These are phyloP conservation scores for Piaya cayana DNA, from an alignment of 2,113 vertebrate genomes.

Conservation along the genomic window DNA sequence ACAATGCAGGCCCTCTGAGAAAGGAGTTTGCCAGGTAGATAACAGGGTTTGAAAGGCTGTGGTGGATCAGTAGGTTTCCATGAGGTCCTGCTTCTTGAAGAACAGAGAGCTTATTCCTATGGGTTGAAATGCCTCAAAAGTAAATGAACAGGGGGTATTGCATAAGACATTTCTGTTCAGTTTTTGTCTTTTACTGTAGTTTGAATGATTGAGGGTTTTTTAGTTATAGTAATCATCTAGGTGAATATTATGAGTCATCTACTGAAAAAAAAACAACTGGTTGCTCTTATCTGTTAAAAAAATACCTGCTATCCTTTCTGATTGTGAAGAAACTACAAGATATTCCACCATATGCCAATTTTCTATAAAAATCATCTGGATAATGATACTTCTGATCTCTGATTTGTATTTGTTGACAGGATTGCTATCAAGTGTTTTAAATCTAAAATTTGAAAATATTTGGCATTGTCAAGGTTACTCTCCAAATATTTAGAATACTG, in stretches of 20 bases:
- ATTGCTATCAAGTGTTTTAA: conserved; percentile 20
- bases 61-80: neutral
- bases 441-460: neutral
- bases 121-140: neutral
- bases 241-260: neutral
- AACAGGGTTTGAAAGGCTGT: neutral
- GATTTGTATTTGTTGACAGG: neutral
- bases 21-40: neutral
- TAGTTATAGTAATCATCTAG: neutral
- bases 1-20: neutral
- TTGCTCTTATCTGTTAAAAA: neutral
- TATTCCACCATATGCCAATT: neutral
- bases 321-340: neutral
- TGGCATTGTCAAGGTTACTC: neutral
- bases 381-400: conserved; percentile 7
- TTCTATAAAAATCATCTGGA: neutral
- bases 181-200: neutral
- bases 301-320: neutral
- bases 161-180: neutral
- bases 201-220: neutral
- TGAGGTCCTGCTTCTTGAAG: neutral
- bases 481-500: neutral
- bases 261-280: neutral
- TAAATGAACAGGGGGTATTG: neutral
- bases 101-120: neutral